These are phyloP conservation scores for Agrypnus murinus DNA, from an alignment of 2,888 invertebrate genomes.

Conservation along the genomic window DNA sequence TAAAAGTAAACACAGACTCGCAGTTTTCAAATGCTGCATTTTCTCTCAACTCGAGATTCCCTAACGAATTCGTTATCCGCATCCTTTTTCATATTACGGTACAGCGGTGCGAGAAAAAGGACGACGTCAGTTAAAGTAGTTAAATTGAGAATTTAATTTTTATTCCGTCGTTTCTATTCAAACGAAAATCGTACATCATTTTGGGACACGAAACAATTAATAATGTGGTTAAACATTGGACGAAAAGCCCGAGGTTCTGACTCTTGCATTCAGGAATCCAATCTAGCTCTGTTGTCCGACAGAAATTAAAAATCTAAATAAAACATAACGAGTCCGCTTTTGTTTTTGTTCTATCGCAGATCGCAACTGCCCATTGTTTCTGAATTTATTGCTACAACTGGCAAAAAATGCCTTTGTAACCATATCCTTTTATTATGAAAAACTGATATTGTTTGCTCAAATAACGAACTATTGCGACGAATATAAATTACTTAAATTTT, in stretches of 20 bases:
- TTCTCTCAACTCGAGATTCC: conserved; percentile 46
- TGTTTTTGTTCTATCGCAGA: conserved; percentile 66
- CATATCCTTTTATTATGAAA: conserved; percentile 53
- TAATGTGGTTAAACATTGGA: conserved; percentile 67
- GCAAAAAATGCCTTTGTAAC: conserved; percentile 52
- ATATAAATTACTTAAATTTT: conserved; percentile 47
- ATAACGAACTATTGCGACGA: conserved; percentile 51
- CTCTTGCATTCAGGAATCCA: conserved; percentile 60
- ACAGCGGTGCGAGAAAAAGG: conserved; percentile 46
- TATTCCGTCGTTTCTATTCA: conserved; percentile 62
- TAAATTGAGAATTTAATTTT: conserved; percentile 59
- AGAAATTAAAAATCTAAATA: conserved; percentile 69
- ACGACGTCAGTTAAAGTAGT: conserved; percentile 54
- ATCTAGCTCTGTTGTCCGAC: conserved; percentile 58
- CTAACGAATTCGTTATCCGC: conserved; percentile 40
- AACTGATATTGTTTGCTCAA: conserved; percentile 53
- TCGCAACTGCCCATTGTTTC: conserved; percentile 67
- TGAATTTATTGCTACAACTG: conserved; percentile 65
- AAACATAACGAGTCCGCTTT: conserved; percentile 67
- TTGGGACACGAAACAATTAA: conserved; percentile 66
- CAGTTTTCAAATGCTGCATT: conserved; percentile 52
- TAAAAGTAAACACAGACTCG: conserved; percentile 60
- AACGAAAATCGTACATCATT: conserved; percentile 67
- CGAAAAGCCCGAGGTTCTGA: conserved; percentile 55
- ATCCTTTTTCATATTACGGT: conserved; percentile 41